Conservation (phyloP, 2,113 vertebrate genomes). For the Anas platyrhynchos region DNA sequence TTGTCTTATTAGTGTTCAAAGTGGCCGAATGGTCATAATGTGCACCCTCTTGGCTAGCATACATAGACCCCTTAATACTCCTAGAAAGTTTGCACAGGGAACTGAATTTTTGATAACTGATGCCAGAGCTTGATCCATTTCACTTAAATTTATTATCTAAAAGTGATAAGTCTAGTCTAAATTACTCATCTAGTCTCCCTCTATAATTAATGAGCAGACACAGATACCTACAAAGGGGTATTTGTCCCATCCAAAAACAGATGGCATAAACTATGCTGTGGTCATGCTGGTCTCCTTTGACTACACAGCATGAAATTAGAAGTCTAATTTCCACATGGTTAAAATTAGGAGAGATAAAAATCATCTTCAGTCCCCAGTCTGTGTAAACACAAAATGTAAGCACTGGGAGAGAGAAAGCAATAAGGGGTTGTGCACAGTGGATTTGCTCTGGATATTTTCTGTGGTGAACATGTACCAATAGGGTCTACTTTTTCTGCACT, state of each 20-base stretch:
- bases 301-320: conserved; percentile 59
- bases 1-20: background rate
- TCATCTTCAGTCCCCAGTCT: background rate
- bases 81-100: background rate
- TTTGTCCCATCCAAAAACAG: conserved; percentile 35
- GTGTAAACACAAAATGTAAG: conserved; percentile 32
- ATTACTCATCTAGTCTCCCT: background rate
- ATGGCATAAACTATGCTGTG: background rate
- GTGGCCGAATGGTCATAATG: fast-evolving
- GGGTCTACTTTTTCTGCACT: background rate
- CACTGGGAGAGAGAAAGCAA: background rate
- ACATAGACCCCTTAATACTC: background rate
- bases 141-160: background rate
- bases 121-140: background rate
- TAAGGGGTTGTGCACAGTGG: background rate
- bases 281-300: conserved; percentile 48
- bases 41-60: background rate
- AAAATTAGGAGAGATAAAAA: conserved; percentile 36
- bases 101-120: conserved; percentile 1
- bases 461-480: background rate
- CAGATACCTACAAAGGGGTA: background rate
- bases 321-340: conserved; percentile 39
- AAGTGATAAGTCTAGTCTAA: background rate
- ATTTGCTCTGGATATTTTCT: background rate
- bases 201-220: background rate